A percentile compares a stretch with the other conserved stretches of the same genome.
Conservation (phyloP, 2,888 invertebrate species). For the Pyrrhia umbra region DNA sequence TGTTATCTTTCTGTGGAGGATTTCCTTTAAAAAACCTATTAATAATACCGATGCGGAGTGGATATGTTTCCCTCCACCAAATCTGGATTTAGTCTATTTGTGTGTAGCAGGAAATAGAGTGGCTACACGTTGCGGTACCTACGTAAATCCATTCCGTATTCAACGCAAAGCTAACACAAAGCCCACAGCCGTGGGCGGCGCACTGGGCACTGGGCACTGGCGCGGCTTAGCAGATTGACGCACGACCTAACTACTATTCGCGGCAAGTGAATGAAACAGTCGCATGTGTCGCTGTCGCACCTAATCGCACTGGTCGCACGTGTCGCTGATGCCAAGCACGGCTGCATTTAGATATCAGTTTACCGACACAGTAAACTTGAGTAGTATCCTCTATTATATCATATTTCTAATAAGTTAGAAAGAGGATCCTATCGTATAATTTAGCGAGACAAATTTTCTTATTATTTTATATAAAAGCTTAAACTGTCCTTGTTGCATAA, state of each 20-base stretch:
- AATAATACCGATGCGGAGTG: background rate
- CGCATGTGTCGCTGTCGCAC: background rate
- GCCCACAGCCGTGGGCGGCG: too few relatives aligned
- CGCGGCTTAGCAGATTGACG: background rate
- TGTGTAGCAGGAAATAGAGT: background rate
- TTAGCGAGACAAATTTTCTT: background rate
- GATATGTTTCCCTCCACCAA: background rate
- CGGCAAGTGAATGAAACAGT: too few relatives aligned
- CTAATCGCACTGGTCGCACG: background rate
- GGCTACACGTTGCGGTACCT: background rate
- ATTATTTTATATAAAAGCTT: background rate
- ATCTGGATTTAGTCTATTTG: background rate
- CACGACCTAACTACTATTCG: background rate
- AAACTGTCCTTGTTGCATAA: background rate
- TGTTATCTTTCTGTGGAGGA: conserved; percentile 4
- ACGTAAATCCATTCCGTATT: background rate
- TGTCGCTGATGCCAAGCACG: background rate
- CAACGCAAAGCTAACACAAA: background rate
- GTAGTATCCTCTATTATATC: background rate
- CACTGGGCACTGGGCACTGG: too few relatives aligned
- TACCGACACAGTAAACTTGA: background rate
- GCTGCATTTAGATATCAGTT: background rate
- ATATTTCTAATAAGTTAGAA: background rate
- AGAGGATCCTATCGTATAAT: background rate
- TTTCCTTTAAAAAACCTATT: conserved; percentile 9